Conservation (phyloP, 2,888 invertebrate species). For the Acleris emargana region DNA sequence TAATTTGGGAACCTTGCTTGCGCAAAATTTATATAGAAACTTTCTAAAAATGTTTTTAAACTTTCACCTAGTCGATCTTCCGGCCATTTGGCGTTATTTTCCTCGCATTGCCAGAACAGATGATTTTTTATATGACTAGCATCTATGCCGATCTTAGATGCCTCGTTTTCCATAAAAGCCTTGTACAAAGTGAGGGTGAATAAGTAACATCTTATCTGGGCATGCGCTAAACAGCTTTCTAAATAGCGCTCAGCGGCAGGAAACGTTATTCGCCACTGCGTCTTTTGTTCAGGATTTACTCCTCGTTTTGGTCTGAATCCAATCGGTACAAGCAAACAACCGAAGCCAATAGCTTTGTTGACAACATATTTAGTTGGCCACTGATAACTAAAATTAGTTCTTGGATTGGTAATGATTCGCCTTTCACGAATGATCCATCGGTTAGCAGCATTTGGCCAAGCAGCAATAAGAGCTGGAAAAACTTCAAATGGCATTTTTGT, state of each 20-base stretch:
- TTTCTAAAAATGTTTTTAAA: constrained; percentile 84
- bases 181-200: constrained; percentile 88
- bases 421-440: constrained; percentile 87
- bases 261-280: constrained; percentile 92
- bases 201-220: constrained; percentile 88
- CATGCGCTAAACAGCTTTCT: constrained; percentile 87
- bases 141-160: constrained; percentile 86
- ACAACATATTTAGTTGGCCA: constrained; percentile 89
- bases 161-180: constrained; percentile 87
- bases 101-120: constrained; percentile 91
- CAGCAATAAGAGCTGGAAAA: constrained; percentile 87
- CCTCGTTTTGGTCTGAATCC: constrained; percentile 86
- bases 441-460: constrained; percentile 89
- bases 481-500: constrained; percentile 84
- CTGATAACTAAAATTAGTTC: constrained; percentile 83
- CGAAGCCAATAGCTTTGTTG: constrained; percentile 85
- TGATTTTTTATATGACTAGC: constrained; percentile 89
- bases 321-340: constrained; percentile 88
- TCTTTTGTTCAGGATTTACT: constrained; percentile 83
- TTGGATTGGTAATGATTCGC: constrained; percentile 80
- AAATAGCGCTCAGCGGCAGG: constrained; percentile 90
- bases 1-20: constrained; percentile 87
- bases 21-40: constrained; percentile 85
- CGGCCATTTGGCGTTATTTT: constrained; percentile 88
- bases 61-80: constrained; percentile 89